Evolutionary conservation across 2,888 invertebrate genomes (phyloP).

Genomic region (Gastrophysa polygoni): DNA sequence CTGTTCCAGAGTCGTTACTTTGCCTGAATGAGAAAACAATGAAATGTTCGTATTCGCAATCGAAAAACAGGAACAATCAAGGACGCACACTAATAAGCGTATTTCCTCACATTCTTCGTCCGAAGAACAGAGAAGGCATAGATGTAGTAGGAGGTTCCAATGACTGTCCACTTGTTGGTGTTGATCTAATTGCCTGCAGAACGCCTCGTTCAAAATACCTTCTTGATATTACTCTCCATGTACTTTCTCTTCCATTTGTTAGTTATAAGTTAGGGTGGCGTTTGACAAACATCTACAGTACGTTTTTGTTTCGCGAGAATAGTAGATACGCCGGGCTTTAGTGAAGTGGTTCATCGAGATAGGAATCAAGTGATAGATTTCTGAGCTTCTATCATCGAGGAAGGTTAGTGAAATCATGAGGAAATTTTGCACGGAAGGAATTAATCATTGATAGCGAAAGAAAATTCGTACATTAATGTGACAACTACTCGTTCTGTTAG

Average conservation of each 20-base stretch:
- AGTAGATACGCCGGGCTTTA: neutral
- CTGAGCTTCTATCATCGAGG: too few species aligned
- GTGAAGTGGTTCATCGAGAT: neutral
- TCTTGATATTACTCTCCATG: constrained; percentile 6
- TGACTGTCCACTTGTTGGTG: neutral
- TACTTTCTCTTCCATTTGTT: constrained; percentile 30
- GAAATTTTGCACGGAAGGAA: too few species aligned
- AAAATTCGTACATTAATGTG: too few species aligned
- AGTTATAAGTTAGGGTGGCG: constrained; percentile 30
- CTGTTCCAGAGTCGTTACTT: neutral
- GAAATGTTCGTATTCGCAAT: neutral
- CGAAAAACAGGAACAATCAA: neutral
- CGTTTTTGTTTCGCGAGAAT: constrained; percentile 19
- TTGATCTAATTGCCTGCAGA: constrained; percentile 7
- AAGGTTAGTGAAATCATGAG: too few species aligned
- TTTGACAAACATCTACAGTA: constrained; percentile 12
- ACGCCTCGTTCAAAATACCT: constrained; percentile 17
- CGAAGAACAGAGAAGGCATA: neutral
- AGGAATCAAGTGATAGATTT: too few species aligned
- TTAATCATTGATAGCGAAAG: too few species aligned
- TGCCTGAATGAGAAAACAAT: neutral
- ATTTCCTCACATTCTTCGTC: neutral
- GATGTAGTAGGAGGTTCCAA: neutral
- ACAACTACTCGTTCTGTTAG: too few species aligned
- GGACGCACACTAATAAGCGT: neutral